Conservation (phyloP, 2,113 vertebrate species). For the Todiramphus saurophagus region DNA sequence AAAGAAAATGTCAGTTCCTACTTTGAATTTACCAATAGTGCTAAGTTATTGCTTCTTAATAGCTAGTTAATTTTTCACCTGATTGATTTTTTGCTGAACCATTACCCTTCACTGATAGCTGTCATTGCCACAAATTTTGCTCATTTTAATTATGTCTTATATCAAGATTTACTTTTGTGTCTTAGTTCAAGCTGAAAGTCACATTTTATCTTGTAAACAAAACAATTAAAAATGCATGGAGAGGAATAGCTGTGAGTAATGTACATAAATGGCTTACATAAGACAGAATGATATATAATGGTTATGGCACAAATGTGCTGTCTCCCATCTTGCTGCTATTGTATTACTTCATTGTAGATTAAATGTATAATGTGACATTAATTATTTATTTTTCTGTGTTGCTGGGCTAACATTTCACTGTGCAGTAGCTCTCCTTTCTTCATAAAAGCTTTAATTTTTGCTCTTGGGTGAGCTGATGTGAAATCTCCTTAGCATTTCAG, state of each 20-base stretch:
- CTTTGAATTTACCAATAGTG: background rate
- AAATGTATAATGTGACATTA: background rate
- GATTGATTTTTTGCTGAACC: constrained; percentile 22
- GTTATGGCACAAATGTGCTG: background rate
- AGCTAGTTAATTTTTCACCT: constrained; percentile 45
- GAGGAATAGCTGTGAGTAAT: background rate
- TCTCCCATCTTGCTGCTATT: background rate
- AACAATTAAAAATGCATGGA: constrained; percentile 41
- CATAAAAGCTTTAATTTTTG: background rate
- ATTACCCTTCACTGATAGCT: background rate
- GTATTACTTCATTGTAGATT: background rate
- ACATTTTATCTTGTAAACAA: constrained; percentile 34
- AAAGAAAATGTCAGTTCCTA: background rate
- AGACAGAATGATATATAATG: background rate
- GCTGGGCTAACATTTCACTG: background rate
- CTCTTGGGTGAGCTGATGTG: background rate
- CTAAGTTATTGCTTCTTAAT: constrained; percentile 15
- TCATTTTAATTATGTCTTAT: constrained; percentile 42
- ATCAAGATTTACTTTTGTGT: constrained; percentile 10
- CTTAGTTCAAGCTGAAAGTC: constrained; percentile 5
- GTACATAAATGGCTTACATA: background rate
- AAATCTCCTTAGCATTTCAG: background rate
- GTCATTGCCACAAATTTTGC: background rate
- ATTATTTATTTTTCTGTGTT: background rate
- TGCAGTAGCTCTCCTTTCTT: background rate